These are phyloP conservation scores for Orthosia gracilis DNA, from an alignment of 2,888 invertebrate genomes.

Conservation along the genomic window DNA sequence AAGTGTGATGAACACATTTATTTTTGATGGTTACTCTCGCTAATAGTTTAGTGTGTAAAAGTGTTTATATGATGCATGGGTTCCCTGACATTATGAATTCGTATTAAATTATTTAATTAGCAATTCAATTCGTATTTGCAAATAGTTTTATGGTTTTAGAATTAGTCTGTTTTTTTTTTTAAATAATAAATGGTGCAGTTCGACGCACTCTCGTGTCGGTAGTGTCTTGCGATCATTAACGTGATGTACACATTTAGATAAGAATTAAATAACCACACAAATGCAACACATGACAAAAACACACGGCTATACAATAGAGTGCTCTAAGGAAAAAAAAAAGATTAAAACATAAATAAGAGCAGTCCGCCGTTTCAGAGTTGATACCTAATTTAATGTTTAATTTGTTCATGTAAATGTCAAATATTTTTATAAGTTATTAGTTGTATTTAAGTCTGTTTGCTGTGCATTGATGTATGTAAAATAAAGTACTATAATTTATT, in stretches of 20 bases:
- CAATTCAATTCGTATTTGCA: constrained; percentile 31
- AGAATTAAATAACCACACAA: neutral
- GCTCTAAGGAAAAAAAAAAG: too few species aligned
- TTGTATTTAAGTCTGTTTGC: neutral
- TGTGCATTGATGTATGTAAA: neutral
- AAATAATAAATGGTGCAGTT: constrained; percentile 26
- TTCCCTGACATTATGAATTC: constrained; percentile 16
- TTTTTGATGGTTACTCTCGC: constrained; percentile 62
- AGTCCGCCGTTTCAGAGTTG: neutral
- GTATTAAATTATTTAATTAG: too few species aligned
- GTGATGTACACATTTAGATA: constrained; percentile 19
- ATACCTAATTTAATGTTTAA: neutral
- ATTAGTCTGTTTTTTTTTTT: constrained; percentile 32
- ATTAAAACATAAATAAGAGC: neutral
- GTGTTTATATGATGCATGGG: constrained; percentile 11
- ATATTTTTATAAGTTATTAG: neutral
- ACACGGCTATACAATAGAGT: neutral
- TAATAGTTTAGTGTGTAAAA: constrained; percentile 56
- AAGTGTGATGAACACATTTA: constrained; percentile 65
- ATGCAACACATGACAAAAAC: neutral
- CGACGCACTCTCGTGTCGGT: constrained; percentile 3
- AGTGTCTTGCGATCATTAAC: constrained; percentile 16
- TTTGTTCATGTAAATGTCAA: too few species aligned
- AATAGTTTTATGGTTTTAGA: constrained; percentile 1
- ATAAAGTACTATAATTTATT: neutral